A percentile compares a stretch with the other conserved stretches of the same genome.
Conservation (phyloP, 2,888 invertebrate species). For the Hyppa rectilinea region DNA sequence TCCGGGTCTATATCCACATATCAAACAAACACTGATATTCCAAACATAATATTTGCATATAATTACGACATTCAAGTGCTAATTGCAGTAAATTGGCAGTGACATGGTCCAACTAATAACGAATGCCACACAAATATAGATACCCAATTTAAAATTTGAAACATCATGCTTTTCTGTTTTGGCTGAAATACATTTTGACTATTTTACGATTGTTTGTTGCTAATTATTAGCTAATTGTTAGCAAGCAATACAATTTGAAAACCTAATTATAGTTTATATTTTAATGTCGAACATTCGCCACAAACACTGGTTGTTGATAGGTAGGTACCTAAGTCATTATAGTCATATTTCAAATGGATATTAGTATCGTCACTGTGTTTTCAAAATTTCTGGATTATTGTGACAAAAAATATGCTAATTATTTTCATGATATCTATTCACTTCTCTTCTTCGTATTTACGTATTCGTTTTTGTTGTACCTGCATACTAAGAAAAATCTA, state of each 20-base stretch:
- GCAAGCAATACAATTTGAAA: slow-evolving; percentile 17
- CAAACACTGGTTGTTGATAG: not conserved
- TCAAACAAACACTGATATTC: not conserved
- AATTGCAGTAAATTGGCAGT: slow-evolving; percentile 36
- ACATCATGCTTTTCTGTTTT: not conserved
- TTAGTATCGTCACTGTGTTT: not conserved
- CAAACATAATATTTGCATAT: slow-evolving; percentile 10
- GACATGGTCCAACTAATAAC: slow-evolving; percentile 16
- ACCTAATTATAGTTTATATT: not conserved
- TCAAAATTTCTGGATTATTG: not conserved
- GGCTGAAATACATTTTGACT: not conserved
- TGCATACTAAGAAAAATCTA: too few relatives aligned
- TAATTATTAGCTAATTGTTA: slow-evolving; percentile 15
- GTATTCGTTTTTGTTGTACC: too few relatives aligned
- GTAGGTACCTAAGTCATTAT: not conserved
- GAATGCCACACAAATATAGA: slow-evolving; percentile 11
- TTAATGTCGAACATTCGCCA: not conserved
- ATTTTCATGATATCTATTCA: too few relatives aligned
- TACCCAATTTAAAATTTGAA: slow-evolving; percentile 14
- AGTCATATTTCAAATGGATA: slow-evolving; percentile 4
- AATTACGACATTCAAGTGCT: slow-evolving; percentile 10
- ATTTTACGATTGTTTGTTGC: not conserved
- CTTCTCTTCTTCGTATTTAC: too few relatives aligned
- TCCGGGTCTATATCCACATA: not conserved
- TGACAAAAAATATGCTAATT: not conserved